Evolutionary conservation across 1,140 invertebrate species (phyloP), one percentile per base, ranked within the genome.

Genomic region (Drosophila littoralis): DNA sequence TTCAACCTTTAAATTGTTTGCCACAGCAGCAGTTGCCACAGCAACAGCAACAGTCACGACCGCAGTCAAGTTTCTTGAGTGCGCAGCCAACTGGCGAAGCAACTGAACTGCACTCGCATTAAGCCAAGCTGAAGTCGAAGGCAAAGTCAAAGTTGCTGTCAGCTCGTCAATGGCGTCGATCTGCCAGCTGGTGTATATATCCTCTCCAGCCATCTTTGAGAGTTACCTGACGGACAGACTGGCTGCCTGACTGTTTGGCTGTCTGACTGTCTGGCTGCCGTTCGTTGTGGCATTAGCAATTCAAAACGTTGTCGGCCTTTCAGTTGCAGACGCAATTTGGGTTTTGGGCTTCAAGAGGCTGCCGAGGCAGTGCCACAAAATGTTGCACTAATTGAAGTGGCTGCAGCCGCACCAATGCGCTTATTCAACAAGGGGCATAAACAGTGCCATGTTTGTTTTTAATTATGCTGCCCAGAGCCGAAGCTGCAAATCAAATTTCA

Each of bases 341-440:
- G 78, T 65, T 71, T 59, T 66, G 77, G 58, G 48, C 52, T 68
- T 54, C 57, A 67, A 58, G 68, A 64, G 36, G 67, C 57, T 74
- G 63, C 77, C 59, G 55, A 35, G 61, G 54, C 22, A 5, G 63
- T 74, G 58, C 51, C 68, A 66, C 74, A 74, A 70, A 81, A 80
- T 75, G 77, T 69, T 68, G 67, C 82, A 78, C 81, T 85, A 85
- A 85, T 85, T 88, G 82, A 86, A 86, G 82, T 60, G 64, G 61
- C 74, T 48, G 57, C 61, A 28, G 50, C 43, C 38, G 22, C 51
- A 63, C 54, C 65, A 81, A 77, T 75, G 59, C 79, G 38, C 63
- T 52, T 57, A 74, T 65, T 50, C 46, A 86, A 15, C 22, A 36
- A 57, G 50, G 15, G 28, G n/a, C 17, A 50, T 35, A 66, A 66